Conservation (phyloP, 2,888 invertebrate genomes). For the Cyrtodaria siliqua region DNA sequence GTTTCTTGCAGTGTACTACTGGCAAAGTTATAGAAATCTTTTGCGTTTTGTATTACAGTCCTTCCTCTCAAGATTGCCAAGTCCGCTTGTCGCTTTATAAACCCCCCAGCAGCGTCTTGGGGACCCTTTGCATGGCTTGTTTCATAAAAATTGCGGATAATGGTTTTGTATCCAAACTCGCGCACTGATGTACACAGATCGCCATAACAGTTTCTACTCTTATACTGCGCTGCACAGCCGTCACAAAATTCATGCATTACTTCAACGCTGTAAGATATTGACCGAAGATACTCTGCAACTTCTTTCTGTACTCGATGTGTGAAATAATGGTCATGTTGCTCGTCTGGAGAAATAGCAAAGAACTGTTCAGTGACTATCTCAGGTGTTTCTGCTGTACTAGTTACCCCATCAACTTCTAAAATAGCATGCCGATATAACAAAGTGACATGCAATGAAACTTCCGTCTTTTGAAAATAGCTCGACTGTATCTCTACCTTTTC, state of each 20-base stretch:
- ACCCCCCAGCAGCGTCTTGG: constrained; percentile 51
- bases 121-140: constrained; percentile 40
- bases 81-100: constrained; percentile 46
- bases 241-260: constrained; percentile 50
- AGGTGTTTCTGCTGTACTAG: constrained; percentile 27
- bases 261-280: not conserved
- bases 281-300: constrained; percentile 39
- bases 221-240: constrained; percentile 42
- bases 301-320: constrained; percentile 34
- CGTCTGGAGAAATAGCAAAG: constrained; percentile 31
- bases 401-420: constrained; percentile 28
- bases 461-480: no score
- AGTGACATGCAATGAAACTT: constrained; percentile 36
- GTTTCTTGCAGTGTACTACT: constrained; percentile 13
- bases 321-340: constrained; percentile 39
- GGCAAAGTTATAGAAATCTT: constrained; percentile 37
- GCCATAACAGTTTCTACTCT: constrained; percentile 48
- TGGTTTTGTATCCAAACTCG: constrained; percentile 20
- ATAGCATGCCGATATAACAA: constrained; percentile 36
- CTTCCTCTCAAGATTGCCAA: constrained; percentile 34
- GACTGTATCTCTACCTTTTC: no score
- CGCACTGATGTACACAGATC: not conserved
- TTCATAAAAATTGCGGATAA: constrained; percentile 38
- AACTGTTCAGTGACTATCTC: constrained; percentile 40
- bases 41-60: constrained; percentile 34